Percentiles rank a stretch among this genome's conserved stretches.
Evolutionary conservation across 2,797 vertebrate species (phyloP).

Genomic region (Gymnothorax reevesii): DNA sequence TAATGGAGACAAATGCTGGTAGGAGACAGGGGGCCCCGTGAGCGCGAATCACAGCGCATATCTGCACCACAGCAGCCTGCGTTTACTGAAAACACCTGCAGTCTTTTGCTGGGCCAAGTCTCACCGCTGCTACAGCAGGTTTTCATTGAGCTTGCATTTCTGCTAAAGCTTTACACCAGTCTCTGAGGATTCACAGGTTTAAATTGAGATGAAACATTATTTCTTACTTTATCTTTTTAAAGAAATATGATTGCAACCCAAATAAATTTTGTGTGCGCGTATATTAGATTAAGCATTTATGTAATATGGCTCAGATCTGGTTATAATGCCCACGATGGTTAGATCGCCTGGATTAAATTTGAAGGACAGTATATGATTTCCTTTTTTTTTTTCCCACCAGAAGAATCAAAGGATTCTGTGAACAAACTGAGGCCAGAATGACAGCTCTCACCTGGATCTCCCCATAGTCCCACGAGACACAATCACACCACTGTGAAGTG

Average conservation of each 20-base stretch:
- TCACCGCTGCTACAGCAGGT: neutral
- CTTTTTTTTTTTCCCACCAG: neutral
- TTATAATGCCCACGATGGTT: neutral
- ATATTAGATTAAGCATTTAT: neutral
- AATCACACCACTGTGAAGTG: neutral
- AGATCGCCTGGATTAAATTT: neutral
- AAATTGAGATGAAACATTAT: neutral
- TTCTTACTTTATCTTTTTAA: neutral
- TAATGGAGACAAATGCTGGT: conserved; percentile 33
- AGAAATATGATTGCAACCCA: neutral
- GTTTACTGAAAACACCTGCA: neutral
- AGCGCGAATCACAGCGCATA: neutral
- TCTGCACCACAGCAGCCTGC: neutral
- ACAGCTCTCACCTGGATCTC: neutral
- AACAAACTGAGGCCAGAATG: neutral
- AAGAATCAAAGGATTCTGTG: neutral
- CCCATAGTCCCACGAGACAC: neutral
- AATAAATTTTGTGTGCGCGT: neutral
- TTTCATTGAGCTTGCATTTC: neutral
- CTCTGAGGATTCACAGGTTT: neutral
- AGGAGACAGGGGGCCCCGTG: conserved; percentile 15
- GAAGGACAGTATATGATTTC: neutral
- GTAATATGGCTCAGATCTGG: neutral
- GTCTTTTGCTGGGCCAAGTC: neutral
- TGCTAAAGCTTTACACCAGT: neutral